phyloP scores from a whole-genome alignment of 2,797 vertebrate species.

The Anguilla anguilla region DNA sequence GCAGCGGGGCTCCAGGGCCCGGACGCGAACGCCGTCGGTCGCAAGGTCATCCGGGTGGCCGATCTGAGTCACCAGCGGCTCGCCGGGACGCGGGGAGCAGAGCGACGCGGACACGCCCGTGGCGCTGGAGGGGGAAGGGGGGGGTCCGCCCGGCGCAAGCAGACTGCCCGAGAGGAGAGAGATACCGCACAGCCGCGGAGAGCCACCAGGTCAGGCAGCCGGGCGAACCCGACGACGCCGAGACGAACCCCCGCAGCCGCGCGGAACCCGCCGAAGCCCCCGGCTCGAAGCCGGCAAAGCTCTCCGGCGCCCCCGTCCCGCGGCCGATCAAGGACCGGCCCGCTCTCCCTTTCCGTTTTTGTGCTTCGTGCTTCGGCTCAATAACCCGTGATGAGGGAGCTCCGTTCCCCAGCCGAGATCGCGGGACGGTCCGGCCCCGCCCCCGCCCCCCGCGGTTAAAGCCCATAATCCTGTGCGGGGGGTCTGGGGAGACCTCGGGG shows the following conservation, averaged over 20 bases:
- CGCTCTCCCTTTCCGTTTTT: not conserved
- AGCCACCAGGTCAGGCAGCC: slow-evolving; percentile 47
- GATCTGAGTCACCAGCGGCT: not conserved
- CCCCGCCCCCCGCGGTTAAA: not conserved
- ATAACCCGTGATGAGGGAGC: not conserved
- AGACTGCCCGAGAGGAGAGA: not conserved
- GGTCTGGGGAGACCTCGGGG: not conserved
- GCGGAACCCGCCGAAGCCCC: slow-evolving; percentile 32
- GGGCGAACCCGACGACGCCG: slow-evolving; percentile 43
- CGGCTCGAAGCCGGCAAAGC: slow-evolving; percentile 17
- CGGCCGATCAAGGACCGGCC: not conserved
- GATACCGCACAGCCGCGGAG: slow-evolving; percentile 30
- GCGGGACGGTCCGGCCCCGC: not conserved
- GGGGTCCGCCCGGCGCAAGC: not conserved
- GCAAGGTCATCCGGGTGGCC: not conserved
- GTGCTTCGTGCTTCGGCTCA: not conserved
- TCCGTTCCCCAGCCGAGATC: not conserved
- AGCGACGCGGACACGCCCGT: not conserved
- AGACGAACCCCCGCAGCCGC: slow-evolving; percentile 41
- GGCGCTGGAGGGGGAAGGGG: not conserved
- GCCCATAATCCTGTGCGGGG: not conserved
- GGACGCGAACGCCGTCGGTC: slow-evolving; percentile 21
- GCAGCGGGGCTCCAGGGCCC: not conserved
- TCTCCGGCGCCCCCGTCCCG: not conserved
- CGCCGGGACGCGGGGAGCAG: not conserved